These are phyloP conservation scores for Agrenia bidenticulata DNA, from an alignment of 2,888 invertebrate genomes.

Conservation along the genomic window DNA sequence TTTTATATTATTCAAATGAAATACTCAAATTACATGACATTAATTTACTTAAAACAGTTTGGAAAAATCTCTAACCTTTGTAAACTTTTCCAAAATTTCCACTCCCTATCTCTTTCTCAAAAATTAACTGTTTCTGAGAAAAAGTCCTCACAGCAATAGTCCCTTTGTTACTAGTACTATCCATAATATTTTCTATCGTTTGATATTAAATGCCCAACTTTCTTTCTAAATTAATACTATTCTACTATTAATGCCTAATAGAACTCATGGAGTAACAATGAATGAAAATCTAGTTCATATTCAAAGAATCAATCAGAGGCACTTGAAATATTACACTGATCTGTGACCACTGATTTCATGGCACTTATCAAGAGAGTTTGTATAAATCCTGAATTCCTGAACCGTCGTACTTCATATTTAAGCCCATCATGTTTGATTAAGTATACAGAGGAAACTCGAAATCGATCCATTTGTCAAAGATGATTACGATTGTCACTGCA, in stretches of 20 bases:
- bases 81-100: constrained; percentile 44
- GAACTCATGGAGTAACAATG: too few relatives aligned
- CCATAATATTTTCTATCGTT: not conserved
- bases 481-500: too few relatives aligned
- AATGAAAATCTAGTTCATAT: too few relatives aligned
- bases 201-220: not conserved
- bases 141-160: constrained; percentile 22
- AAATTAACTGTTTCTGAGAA: constrained; percentile 8
- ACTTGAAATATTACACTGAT: not conserved
- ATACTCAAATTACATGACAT: not conserved
- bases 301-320: not conserved
- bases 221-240: not conserved
- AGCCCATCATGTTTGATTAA: too few relatives aligned
- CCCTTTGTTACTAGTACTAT: not conserved
- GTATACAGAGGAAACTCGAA: too few relatives aligned
- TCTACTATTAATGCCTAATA: not conserved
- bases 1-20: too few relatives aligned
- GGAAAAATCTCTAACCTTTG: constrained; percentile 23
- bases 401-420: too few relatives aligned
- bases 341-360: too few relatives aligned
- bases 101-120: constrained; percentile 34
- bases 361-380: too few relatives aligned
- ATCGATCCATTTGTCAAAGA: too few relatives aligned
- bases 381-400: too few relatives aligned
- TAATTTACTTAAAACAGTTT: too few relatives aligned